Evolutionary conservation across 2,888 invertebrate species (phyloP).

Genomic region (Mesorhabditis spiculigera): DNA sequence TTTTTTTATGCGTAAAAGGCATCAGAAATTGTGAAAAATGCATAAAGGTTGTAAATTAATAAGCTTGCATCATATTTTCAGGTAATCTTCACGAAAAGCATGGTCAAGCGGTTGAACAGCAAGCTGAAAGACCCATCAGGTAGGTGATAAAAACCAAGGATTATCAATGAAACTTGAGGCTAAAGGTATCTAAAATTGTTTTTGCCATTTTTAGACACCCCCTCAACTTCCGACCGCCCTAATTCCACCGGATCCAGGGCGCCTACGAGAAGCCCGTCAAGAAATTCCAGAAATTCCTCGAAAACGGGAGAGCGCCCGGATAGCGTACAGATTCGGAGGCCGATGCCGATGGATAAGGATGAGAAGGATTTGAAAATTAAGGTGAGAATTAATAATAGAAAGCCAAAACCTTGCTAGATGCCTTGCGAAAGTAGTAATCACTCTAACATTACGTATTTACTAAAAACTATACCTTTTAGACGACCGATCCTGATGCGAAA

Average conservation of each 20-base stretch:
- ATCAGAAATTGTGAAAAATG: no score
- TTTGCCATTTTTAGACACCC: background rate
- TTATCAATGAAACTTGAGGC: background rate
- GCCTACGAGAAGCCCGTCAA: background rate
- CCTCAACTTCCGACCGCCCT: background rate
- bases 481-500: background rate
- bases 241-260: background rate
- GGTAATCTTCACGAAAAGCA: conserved; percentile 5
- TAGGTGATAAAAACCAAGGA: background rate
- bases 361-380: background rate
- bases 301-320: background rate
- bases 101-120: background rate
- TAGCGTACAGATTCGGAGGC: background rate
- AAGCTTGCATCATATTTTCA: background rate
- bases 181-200: background rate
- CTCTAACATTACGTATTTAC: background rate
- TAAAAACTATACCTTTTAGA: background rate
- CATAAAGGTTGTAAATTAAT: background rate
- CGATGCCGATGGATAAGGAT: background rate
- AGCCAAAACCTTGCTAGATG: no score
- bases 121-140: background rate
- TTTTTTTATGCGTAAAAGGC: no score
- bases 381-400: background rate
- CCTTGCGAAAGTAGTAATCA: background rate
- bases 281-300: background rate